Percentiles rank a stretch among this genome's conserved stretches.
Evolutionary conservation across 2,113 vertebrate species (phyloP).

Genomic region (Amblyopsis rosae): DNA sequence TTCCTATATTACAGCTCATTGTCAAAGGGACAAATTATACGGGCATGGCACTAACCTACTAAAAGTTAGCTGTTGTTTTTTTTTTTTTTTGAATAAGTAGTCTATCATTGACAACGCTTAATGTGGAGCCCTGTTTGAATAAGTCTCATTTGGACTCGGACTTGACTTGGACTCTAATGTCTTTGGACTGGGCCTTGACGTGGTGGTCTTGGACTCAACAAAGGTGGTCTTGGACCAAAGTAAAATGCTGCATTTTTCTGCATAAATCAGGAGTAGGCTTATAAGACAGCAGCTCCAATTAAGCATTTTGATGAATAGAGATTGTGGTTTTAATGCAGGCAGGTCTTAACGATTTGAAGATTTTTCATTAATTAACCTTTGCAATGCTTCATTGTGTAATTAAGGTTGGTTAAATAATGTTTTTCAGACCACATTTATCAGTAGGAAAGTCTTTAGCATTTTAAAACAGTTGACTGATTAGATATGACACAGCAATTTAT

Average conservation of each 20-base stretch:
- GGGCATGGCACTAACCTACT: too few species aligned
- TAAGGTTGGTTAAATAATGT: background rate
- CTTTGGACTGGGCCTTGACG: too few species aligned
- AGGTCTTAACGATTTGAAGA: constrained; percentile 15
- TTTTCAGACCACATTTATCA: constrained; percentile 60
- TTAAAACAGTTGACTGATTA: constrained; percentile 42
- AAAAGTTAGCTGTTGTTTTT: too few species aligned
- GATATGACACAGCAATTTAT: constrained; percentile 1
- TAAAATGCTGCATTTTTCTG: constrained; percentile 20
- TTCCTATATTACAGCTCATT: too few species aligned
- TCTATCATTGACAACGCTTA: too few species aligned
- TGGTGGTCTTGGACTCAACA: too few species aligned
- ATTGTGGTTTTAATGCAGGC: constrained; percentile 1
- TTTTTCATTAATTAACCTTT: constrained; percentile 6
- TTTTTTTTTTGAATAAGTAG: too few species aligned
- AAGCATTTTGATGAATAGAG: constrained; percentile 5
- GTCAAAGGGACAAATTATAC: too few species aligned
- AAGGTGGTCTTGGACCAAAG: background rate
- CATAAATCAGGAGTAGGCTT: constrained; percentile 15
- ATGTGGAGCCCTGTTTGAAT: too few species aligned
- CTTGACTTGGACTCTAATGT: too few species aligned
- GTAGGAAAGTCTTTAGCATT: constrained; percentile 46
- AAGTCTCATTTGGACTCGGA: too few species aligned
- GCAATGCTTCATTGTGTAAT: background rate
- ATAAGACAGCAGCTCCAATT: constrained; percentile 1